phyloP scores from a whole-genome alignment of 2,797 vertebrate genomes.

The Acomys russatus region DNA sequence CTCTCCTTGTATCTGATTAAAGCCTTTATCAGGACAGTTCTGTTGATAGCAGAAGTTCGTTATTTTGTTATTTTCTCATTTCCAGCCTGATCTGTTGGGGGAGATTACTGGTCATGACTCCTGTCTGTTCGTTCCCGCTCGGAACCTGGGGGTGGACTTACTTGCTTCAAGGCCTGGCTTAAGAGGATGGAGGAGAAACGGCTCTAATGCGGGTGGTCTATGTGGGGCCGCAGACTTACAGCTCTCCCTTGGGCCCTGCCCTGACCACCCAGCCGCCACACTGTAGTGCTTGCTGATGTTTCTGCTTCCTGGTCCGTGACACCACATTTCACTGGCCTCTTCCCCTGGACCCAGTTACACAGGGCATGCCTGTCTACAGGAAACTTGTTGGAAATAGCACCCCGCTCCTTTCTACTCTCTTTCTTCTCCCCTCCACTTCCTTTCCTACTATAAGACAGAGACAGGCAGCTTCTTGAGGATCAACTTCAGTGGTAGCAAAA shows the following conservation, averaged over 20 bases:
- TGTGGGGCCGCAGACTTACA: fast-evolving
- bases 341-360: background rate
- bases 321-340: background rate
- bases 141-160: background rate
- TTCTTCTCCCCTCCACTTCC: background rate
- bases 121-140: conserved; percentile 38
- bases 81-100: conserved; percentile 48
- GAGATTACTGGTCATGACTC: conserved; percentile 34
- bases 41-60: conserved; percentile 25
- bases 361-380: background rate
- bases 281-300: background rate
- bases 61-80: conserved; percentile 71
- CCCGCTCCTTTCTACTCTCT: background rate
- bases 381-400: fast-evolving
- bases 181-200: background rate
- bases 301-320: background rate
- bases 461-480: background rate
- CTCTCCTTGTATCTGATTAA: conserved; percentile 53
- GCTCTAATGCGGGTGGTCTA: background rate
- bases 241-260: background rate
- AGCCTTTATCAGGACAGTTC: conserved; percentile 55
- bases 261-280: background rate
- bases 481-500: background rate
- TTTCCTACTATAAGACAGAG: background rate
- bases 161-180: background rate